These are phyloP conservation scores for Heliocidaris tuberculata DNA, from an alignment of 35 echinoderm and acorn worm species.

Conservation along the genomic window DNA sequence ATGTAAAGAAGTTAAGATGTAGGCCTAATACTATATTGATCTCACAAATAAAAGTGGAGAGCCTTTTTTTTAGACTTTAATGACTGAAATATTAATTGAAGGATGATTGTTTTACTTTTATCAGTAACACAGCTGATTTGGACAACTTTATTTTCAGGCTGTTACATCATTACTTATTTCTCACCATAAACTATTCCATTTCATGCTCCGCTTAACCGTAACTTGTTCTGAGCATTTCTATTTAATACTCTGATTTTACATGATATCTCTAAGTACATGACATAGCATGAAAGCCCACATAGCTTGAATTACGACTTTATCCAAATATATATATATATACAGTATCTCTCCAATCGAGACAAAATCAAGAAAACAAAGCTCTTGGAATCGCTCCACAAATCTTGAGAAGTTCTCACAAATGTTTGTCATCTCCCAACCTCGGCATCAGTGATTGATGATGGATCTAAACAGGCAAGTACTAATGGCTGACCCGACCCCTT, in stretches of 20 bases:
- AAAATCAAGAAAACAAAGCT: slow-evolving; percentile 3
- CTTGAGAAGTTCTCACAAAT: slow-evolving; percentile 10
- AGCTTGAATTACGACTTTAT: neutral
- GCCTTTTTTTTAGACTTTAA: too few species aligned
- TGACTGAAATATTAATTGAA: too few species aligned
- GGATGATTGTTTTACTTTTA: too few species aligned
- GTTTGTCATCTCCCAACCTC: neutral
- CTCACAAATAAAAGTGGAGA: too few species aligned
- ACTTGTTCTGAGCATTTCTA: neutral
- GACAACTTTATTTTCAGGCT: too few species aligned
- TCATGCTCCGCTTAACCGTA: too few species aligned
- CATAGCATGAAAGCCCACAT: neutral
- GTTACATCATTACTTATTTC: too few species aligned
- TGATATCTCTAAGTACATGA: neutral
- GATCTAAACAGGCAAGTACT: neutral
- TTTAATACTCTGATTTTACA: neutral
- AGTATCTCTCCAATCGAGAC: neutral
- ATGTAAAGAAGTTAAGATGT: too few species aligned
- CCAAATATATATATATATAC: neutral
- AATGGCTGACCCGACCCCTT: neutral
- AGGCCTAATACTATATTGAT: too few species aligned
- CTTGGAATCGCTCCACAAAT: neutral
- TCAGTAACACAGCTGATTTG: too few species aligned
- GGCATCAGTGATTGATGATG: neutral
- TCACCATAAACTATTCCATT: too few species aligned